Evolutionary conservation across 2,888 invertebrate genomes (phyloP).

Genomic region (Gymnoscelis rufifasciata): DNA sequence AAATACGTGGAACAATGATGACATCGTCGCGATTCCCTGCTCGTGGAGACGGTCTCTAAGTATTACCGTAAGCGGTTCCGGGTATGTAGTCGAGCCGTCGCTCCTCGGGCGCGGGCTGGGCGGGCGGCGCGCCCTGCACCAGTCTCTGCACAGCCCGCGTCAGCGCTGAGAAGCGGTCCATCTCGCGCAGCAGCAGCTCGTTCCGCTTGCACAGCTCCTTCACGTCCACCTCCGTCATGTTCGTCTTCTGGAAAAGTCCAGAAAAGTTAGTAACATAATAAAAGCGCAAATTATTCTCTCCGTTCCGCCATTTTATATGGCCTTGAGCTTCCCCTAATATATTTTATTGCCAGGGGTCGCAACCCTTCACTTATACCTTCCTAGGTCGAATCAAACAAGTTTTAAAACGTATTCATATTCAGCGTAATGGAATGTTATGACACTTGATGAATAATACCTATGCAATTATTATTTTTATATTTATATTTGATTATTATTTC

Average conservation of each 20-base stretch:
- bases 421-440: no score
- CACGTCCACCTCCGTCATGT: slow-evolving; percentile 78
- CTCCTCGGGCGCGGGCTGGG: no score
- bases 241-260: slow-evolving; percentile 68
- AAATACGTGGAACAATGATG: no score
- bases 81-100: slow-evolving; percentile 37
- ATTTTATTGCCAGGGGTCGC: no score
- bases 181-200: slow-evolving; percentile 76
- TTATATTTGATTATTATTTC: no score
- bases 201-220: slow-evolving; percentile 78
- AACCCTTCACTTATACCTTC: no score
- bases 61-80: slow-evolving; percentile 42
- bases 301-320: not conserved
- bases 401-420: no score
- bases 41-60: not conserved
- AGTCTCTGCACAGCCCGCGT: slow-evolving; percentile 78
- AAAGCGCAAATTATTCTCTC: not conserved
- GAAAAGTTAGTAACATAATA: not conserved
- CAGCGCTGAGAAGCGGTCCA: slow-evolving; percentile 80
- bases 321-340: not conserved
- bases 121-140: no score
- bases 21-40: no score
- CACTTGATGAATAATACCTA: no score
- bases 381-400: no score
- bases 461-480: no score